Evolutionary conservation across 2,113 vertebrate species (phyloP).

Genomic region (Himantopus leucocephalus): DNA sequence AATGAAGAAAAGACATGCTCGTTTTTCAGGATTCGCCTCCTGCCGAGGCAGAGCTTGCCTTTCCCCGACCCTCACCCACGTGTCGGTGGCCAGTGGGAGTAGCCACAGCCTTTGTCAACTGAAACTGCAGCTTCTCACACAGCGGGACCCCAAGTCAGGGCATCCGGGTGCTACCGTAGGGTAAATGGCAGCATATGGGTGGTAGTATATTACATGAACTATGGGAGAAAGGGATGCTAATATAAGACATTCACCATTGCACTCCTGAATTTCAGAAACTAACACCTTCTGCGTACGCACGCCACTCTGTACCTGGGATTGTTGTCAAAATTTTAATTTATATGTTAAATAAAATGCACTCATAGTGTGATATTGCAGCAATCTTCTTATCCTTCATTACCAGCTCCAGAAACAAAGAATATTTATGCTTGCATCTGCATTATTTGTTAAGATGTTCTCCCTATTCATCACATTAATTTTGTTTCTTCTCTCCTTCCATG

Average conservation of each 20-base stretch:
- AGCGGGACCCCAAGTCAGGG: accelerated
- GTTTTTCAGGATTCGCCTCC: not conserved
- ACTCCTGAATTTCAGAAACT: not conserved
- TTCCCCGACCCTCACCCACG: not conserved
- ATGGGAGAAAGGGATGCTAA: not conserved
- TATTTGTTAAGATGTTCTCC: not conserved
- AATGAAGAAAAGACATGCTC: not conserved
- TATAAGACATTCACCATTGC: accelerated
- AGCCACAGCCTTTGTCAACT: not conserved
- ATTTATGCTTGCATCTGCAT: not conserved
- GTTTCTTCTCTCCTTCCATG: not conserved
- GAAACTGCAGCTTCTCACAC: not conserved
- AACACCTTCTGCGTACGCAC: accelerated
- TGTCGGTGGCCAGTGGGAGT: not conserved
- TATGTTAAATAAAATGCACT: not conserved
- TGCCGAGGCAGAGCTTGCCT: not conserved
- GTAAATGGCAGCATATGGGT: not conserved
- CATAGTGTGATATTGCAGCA: not conserved
- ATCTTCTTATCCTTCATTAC: not conserved
- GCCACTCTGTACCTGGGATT: not conserved
- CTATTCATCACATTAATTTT: not conserved
- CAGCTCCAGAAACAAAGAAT: not conserved
- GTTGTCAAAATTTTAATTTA: not conserved
- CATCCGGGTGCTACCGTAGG: not conserved
- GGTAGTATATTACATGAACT: not conserved